These are phyloP conservation scores for Hydropsyche tenuis DNA, from an alignment of 1,140 invertebrate genomes.

Conservation along the genomic window DNA sequence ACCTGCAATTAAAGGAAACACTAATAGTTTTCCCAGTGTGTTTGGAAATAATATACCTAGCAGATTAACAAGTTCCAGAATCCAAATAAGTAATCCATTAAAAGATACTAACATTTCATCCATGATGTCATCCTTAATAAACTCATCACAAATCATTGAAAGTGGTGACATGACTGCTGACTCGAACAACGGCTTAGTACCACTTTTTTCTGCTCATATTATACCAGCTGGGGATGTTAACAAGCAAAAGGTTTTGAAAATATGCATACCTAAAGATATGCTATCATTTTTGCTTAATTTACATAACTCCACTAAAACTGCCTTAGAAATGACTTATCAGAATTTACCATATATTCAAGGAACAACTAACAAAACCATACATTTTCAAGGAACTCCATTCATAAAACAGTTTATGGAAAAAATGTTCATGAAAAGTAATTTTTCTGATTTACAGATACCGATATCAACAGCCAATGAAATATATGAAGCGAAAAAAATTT, in stretches of 20 bases:
- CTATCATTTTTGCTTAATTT: slow-evolving; percentile 42
- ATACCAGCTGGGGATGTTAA: slow-evolving; percentile 42
- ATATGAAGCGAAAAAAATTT: slow-evolving; percentile 33
- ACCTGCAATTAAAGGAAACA: slow-evolving; percentile 18
- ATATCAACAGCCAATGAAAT: slow-evolving; percentile 35
- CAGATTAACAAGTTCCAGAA: not conserved
- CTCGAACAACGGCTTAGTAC: slow-evolving; percentile 38
- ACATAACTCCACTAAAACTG: slow-evolving; percentile 43
- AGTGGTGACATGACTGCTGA: not conserved
- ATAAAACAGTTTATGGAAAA: slow-evolving; percentile 45
- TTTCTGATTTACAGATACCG: slow-evolving; percentile 45
- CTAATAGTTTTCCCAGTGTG: slow-evolving; percentile 26
- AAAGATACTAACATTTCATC: slow-evolving; percentile 11
- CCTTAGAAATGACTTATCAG: slow-evolving; percentile 10
- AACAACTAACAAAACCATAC: slow-evolving; percentile 24
- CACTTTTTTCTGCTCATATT: slow-evolving; percentile 47
- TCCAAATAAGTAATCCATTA: slow-evolving; percentile 3
- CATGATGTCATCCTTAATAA: slow-evolving; percentile 16
- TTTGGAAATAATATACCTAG: slow-evolving; percentile 8
- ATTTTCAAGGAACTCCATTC: slow-evolving; percentile 35
- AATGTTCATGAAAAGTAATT: slow-evolving; percentile 39
- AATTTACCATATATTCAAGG: not conserved
- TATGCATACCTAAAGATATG: slow-evolving; percentile 46
- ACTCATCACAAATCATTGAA: slow-evolving; percentile 20
- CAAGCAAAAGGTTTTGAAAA: slow-evolving; percentile 43